phyloP scores from a whole-genome alignment of 23 tunicate species.

The Phallusia fumigata region DNA sequence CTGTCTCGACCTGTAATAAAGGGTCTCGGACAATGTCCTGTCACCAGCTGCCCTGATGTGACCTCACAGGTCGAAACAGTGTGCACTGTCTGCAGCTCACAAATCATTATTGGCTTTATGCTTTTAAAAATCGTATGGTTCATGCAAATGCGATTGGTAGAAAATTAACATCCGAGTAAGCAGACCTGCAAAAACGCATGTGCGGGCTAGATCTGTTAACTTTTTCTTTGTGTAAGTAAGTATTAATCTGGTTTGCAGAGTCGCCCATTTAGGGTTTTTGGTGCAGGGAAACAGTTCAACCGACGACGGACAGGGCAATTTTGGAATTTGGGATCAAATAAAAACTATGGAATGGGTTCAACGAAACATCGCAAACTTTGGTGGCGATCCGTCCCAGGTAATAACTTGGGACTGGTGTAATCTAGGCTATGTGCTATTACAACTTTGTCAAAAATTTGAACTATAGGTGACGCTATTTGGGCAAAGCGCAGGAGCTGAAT shows the following conservation, averaged over 20 bases:
- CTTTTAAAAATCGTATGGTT: too few relatives aligned
- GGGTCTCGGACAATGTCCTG: too few relatives aligned
- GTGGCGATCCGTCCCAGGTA: slow-evolving; percentile 72
- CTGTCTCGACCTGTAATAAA: too few relatives aligned
- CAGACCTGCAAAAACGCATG: too few relatives aligned
- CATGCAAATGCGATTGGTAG: too few relatives aligned
- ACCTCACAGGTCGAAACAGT: too few relatives aligned
- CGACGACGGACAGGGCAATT: slow-evolving; percentile 62
- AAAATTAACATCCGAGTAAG: too few relatives aligned
- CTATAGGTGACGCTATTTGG: slow-evolving; percentile 80
- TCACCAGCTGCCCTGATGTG: too few relatives aligned
- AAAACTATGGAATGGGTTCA: slow-evolving; percentile 71
- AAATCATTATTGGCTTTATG: too few relatives aligned
- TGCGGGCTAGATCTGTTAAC: too few relatives aligned
- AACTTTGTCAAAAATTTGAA: background rate
- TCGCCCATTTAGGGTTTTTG: slow-evolving; percentile 72
- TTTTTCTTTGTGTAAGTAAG: background rate
- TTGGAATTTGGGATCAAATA: slow-evolving; percentile 71
- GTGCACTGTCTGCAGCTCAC: too few relatives aligned
- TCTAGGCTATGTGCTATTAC: background rate
- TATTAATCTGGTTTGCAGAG: slow-evolving; percentile 15
- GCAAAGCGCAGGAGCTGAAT: slow-evolving; percentile 92
- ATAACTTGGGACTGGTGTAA: background rate
- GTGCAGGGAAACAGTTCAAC: slow-evolving; percentile 51
- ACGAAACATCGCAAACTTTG: slow-evolving; percentile 49